Percentiles rank a stretch among this genome's conserved stretches.
phyloP scores from a whole-genome alignment of 2,888 invertebrate genomes.

The Machimus rusticus region DNA sequence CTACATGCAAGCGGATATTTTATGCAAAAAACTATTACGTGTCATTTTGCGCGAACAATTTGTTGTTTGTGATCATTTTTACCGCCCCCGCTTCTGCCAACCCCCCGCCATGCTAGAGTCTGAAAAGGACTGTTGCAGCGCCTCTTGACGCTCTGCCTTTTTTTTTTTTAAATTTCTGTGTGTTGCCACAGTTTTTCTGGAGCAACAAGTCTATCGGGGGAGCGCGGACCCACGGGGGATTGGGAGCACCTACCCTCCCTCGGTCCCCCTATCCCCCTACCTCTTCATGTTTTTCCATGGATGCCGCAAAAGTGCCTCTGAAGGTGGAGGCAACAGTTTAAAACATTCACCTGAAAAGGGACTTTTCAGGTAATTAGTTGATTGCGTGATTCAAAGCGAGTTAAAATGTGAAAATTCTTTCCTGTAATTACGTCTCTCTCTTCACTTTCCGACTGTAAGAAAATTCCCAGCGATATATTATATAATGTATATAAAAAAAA shows the following conservation, averaged over 20 bases:
- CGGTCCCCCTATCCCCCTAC: not conserved
- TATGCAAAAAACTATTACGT: constrained; percentile 16
- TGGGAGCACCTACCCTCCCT: not conserved
- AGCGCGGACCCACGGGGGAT: not conserved
- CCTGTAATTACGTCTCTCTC: constrained; percentile 17
- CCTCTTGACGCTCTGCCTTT: not conserved
- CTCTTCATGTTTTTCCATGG: not conserved
- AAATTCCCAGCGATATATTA: not conserved
- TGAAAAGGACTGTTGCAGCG: not conserved
- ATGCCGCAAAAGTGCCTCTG: not conserved
- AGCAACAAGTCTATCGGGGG: constrained; percentile 16
- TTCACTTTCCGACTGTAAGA: not conserved
- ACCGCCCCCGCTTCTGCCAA: not conserved
- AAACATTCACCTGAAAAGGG: constrained; percentile 25
- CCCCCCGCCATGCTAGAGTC: not conserved
- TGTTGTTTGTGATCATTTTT: constrained; percentile 14
- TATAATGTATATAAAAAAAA: not conserved
- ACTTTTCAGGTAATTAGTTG: constrained; percentile 38
- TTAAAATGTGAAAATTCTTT: constrained; percentile 38
- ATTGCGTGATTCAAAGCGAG: constrained; percentile 34
- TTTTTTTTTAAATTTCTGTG: not conserved
- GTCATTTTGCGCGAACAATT: constrained; percentile 27
- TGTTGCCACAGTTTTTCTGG: constrained; percentile 10
- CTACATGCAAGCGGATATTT: constrained; percentile 22
- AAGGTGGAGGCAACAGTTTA: constrained; percentile 18